Percentiles rank a stretch among this genome's conserved stretches.
phyloP scores from a whole-genome alignment of 2,888 invertebrate genomes.

The Nematopogon swammerdamellus region DNA sequence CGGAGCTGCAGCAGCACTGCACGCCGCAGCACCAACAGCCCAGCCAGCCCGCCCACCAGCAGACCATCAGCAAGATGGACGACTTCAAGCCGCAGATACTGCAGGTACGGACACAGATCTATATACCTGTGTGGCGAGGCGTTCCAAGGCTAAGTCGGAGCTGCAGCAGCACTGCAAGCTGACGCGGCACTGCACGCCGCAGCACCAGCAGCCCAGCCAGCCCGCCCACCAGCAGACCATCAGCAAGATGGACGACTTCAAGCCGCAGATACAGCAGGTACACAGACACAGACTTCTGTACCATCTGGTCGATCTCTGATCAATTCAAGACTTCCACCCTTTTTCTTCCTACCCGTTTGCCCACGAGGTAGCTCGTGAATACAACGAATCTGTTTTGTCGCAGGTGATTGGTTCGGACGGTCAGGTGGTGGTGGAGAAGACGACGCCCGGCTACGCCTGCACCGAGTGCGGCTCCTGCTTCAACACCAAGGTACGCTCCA shows the following conservation, averaged over 20 bases:
- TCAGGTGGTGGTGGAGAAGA: conserved; percentile 38
- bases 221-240: too few species aligned
- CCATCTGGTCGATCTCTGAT: too few species aligned
- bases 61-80: conserved; percentile 20
- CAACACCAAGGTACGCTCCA: conserved; percentile 36
- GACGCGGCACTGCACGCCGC: conserved; percentile 45
- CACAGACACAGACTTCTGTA: neutral
- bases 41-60: neutral
- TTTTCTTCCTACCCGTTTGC: too few species aligned
- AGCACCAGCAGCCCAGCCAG: conserved; percentile 4
- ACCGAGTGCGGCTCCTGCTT: conserved; percentile 52
- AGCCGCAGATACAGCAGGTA: conserved; percentile 36
- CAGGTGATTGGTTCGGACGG: conserved; percentile 48
- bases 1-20: conserved; percentile 65
- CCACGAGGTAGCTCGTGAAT: too few species aligned
- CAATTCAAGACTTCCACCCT: too few species aligned
- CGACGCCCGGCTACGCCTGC: conserved; percentile 39
- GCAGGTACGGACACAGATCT: conserved; percentile 33
- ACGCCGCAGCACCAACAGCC: conserved; percentile 8
- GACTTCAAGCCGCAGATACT: conserved; percentile 16
- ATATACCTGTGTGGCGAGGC: conserved; percentile 62
- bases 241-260: conserved; percentile 21
- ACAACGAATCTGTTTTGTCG: conserved; percentile 5
- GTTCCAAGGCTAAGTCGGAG: conserved; percentile 68
- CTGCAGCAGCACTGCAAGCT: too few species aligned